Evolutionary conservation across 2,113 vertebrate genomes (phyloP).

Genomic region (Phyllostomus hastatus): DNA sequence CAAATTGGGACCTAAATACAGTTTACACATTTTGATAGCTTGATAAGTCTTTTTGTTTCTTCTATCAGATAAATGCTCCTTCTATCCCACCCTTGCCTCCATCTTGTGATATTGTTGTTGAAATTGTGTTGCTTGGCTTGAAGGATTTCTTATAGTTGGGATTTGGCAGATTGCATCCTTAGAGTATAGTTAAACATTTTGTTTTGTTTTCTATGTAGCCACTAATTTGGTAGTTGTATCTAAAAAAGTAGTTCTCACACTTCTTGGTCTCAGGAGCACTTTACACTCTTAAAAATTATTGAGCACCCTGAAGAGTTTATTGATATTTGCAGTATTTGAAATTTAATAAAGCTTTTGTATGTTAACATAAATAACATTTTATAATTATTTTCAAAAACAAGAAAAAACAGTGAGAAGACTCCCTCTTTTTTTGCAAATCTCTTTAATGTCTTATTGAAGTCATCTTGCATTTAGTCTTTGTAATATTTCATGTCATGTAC

Average conservation of each 20-base stretch:
- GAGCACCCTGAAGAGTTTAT: not conserved
- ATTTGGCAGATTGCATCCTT: not conserved
- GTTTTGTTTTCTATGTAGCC: not conserved
- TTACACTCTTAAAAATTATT: not conserved
- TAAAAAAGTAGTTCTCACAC: not conserved
- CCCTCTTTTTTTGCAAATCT: not conserved
- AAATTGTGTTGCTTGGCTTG: not conserved
- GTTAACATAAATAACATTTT: not conserved
- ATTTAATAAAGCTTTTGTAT: not conserved
- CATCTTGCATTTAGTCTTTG: not conserved
- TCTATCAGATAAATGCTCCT: not conserved
- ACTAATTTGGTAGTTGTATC: not conserved
- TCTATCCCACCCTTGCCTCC: not conserved
- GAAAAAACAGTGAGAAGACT: not conserved
- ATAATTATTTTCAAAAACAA: not conserved
- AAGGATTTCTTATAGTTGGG: not conserved
- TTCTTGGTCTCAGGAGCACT: not conserved
- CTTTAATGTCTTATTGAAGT: not conserved
- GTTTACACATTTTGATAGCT: not conserved
- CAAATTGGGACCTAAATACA: not conserved
- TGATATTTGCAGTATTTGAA: not conserved
- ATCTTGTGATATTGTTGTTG: not conserved
- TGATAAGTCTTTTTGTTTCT: not conserved
- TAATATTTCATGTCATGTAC: not conserved
- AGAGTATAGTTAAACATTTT: not conserved